Evolutionary conservation across 2,113 vertebrate genomes (phyloP).

Genomic region (Mustelus asterias): DNA sequence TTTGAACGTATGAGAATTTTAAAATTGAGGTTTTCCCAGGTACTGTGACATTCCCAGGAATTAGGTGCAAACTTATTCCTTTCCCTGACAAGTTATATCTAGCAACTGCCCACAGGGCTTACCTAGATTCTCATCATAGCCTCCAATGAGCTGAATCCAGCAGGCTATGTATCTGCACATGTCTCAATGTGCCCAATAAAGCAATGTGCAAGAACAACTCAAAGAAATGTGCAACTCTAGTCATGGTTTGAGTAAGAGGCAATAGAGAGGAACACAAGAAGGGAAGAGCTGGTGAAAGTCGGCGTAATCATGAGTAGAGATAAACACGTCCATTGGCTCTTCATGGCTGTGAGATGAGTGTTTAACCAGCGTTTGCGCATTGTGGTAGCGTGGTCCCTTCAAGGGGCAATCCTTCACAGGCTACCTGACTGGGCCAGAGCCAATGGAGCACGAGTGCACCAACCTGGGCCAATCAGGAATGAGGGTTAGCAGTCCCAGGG

Average conservation of each 20-base stretch:
- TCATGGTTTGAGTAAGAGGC: neutral
- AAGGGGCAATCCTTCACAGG: too few relatives aligned
- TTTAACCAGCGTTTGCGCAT: neutral
- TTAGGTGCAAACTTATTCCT: neutral
- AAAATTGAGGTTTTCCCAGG: neutral
- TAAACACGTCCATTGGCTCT: neutral
- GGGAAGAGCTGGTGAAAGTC: neutral
- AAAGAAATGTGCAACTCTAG: neutral
- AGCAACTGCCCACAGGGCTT: neutral
- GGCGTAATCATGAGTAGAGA: neutral
- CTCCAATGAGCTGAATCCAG: neutral
- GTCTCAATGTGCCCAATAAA: neutral
- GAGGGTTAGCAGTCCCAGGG: too few relatives aligned
- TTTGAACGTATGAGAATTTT: neutral
- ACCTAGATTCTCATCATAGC: neutral
- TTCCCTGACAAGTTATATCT: neutral
- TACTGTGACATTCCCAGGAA: neutral
- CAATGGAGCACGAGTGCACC: too few relatives aligned
- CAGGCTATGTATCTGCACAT: neutral
- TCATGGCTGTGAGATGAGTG: neutral
- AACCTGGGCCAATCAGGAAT: too few relatives aligned
- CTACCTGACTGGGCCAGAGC: too few relatives aligned
- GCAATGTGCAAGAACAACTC: neutral
- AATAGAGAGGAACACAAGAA: neutral
- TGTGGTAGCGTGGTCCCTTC: too few relatives aligned